These are phyloP conservation scores for Oophaga sylvatica DNA, from an alignment of 2,797 vertebrate species.

Conservation along the genomic window DNA sequence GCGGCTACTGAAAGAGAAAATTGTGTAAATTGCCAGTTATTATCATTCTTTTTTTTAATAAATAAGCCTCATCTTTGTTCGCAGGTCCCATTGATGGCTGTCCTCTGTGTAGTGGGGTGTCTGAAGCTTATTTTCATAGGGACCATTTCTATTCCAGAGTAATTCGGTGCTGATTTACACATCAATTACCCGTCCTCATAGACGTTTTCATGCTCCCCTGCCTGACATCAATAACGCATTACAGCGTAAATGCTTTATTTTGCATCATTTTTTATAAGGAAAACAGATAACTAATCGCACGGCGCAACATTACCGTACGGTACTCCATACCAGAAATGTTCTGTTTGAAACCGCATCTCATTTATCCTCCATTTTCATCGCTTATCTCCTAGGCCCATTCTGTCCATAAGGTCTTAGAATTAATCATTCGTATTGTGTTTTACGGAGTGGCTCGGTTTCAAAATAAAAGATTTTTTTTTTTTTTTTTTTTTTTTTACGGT, in stretches of 20 bases:
- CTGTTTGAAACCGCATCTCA: slow-evolving; percentile 67
- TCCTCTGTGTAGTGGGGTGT: slow-evolving; percentile 68
- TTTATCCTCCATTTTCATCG: slow-evolving; percentile 58
- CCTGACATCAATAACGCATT: slow-evolving; percentile 76
- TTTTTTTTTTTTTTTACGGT: slow-evolving; percentile 44
- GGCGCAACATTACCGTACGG: slow-evolving; percentile 71
- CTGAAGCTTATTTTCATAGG: slow-evolving; percentile 74
- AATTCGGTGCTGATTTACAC: slow-evolving; percentile 80
- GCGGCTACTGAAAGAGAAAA: slow-evolving; percentile 69
- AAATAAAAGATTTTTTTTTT: slow-evolving; percentile 4
- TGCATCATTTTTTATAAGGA: slow-evolving; percentile 72
- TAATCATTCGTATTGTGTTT: slow-evolving; percentile 52
- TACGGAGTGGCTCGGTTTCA: slow-evolving; percentile 11
- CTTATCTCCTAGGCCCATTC: slow-evolving; percentile 70
- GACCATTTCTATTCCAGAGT: slow-evolving; percentile 77
- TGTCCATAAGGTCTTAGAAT: slow-evolving; percentile 52
- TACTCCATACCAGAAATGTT: slow-evolving; percentile 73
- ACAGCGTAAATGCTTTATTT: slow-evolving; percentile 75
- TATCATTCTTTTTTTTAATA: slow-evolving; percentile 71
- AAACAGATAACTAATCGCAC: slow-evolving; percentile 76
- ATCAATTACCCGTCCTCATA: slow-evolving; percentile 79
- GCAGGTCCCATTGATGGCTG: slow-evolving; percentile 56
- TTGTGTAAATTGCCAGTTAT: slow-evolving; percentile 70
- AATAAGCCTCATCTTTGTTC: slow-evolving; percentile 68
- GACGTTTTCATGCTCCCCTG: slow-evolving; percentile 77